Conservation (phyloP, 2,888 invertebrate genomes). For the Amaurobius ferox region DNA sequence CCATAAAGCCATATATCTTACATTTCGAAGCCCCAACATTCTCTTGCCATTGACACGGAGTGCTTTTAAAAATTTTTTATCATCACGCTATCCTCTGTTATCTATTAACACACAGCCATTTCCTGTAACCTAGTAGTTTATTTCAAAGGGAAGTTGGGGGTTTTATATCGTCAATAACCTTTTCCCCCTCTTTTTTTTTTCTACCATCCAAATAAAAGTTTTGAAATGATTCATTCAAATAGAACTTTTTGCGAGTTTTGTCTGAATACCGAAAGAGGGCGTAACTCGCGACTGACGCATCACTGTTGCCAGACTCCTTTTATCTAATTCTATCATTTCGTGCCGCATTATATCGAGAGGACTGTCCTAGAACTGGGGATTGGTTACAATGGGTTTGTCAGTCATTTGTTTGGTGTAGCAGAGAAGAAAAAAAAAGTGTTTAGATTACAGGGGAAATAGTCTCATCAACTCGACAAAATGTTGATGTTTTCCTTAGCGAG, state of each 20-base stretch:
- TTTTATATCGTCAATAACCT: slow-evolving; percentile 42
- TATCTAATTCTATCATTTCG: slow-evolving; percentile 51
- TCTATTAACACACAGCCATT: slow-evolving; percentile 60
- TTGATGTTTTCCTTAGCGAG: slow-evolving; percentile 33
- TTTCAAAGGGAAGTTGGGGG: slow-evolving; percentile 39
- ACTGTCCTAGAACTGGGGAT: slow-evolving; percentile 65
- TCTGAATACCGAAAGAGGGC: slow-evolving; percentile 55
- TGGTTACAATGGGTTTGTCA: slow-evolving; percentile 61
- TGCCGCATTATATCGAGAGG: slow-evolving; percentile 36
- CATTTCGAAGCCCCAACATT: background rate
- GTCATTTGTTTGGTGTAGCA: slow-evolving; percentile 21
- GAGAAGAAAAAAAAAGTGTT: slow-evolving; percentile 34
- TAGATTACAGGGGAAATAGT: slow-evolving; percentile 45
- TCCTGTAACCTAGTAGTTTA: slow-evolving; percentile 61
- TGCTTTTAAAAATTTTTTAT: slow-evolving; percentile 26
- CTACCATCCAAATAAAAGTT: slow-evolving; percentile 33
- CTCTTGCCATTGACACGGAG: slow-evolving; percentile 59
- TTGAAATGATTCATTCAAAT: slow-evolving; percentile 48
- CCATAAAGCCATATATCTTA: background rate
- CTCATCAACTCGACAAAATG: slow-evolving; percentile 28
- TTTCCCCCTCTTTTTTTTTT: slow-evolving; percentile 12
- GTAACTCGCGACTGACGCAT: slow-evolving; percentile 40
- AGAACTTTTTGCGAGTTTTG: slow-evolving; percentile 35
- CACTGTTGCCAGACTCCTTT: slow-evolving; percentile 54
- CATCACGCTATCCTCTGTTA: slow-evolving; percentile 49